These are phyloP conservation scores for Conopomorpha cramerella DNA, from an alignment of 1,140 invertebrate genomes.

Conservation along the genomic window DNA sequence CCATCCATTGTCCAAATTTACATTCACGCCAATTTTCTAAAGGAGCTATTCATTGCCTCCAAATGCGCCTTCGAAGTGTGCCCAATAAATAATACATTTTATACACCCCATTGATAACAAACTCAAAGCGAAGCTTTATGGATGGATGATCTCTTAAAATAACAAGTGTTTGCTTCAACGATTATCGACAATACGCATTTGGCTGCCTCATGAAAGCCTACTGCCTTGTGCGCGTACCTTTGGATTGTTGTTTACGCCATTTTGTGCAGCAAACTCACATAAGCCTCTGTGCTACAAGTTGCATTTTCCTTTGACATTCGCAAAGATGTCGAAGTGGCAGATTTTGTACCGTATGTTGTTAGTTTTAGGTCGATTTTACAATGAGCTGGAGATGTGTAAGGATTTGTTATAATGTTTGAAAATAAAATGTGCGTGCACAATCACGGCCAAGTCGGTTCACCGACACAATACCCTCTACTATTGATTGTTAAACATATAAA, in stretches of 20 bases:
- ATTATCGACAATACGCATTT: slow-evolving; percentile 59
- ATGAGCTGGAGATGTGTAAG: slow-evolving; percentile 5
- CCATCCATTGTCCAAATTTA: too few relatives aligned
- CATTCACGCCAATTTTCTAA: too few relatives aligned
- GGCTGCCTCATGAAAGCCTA: slow-evolving; percentile 51
- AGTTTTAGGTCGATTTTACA: slow-evolving; percentile 2
- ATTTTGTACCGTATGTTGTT: too few relatives aligned
- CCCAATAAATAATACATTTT: slow-evolving; percentile 58
- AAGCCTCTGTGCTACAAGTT: too few relatives aligned
- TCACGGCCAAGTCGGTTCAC: slow-evolving; percentile 56
- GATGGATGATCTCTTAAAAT: slow-evolving; percentile 61
- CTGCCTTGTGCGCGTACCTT: too few relatives aligned
- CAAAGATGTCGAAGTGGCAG: too few relatives aligned
- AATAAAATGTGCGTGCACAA: slow-evolving; percentile 55
- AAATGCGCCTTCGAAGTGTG: slow-evolving; percentile 49
- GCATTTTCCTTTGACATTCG: too few relatives aligned
- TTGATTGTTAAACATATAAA: slow-evolving; percentile 51
- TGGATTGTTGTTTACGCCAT: too few relatives aligned
- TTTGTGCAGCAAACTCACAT: too few relatives aligned
- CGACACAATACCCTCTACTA: slow-evolving; percentile 50
- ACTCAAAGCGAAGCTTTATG: slow-evolving; percentile 46
- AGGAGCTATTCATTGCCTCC: slow-evolving; percentile 22
- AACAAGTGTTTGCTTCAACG: slow-evolving; percentile 61
- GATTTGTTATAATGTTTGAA: slow-evolving; percentile 13
- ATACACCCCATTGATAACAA: slow-evolving; percentile 43